Evolutionary conservation across 2,888 invertebrate species (phyloP).

Genomic region (Pterobdella sp.): DNA sequence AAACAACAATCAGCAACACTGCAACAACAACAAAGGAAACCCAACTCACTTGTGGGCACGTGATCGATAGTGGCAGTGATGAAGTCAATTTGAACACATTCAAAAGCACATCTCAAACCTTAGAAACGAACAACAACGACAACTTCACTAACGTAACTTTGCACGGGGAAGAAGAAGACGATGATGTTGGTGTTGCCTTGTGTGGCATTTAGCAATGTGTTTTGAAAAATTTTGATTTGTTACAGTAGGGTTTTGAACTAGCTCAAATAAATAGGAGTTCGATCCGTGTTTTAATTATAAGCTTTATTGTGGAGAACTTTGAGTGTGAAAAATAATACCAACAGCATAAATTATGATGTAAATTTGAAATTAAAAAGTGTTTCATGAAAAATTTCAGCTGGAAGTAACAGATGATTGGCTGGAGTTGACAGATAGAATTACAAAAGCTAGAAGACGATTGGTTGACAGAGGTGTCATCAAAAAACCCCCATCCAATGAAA

Average conservation of each 20-base stretch:
- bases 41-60: slow-evolving; percentile 81
- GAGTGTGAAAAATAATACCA: no score
- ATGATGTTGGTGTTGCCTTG: not conserved
- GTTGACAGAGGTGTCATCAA: slow-evolving; percentile 74
- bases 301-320: no score
- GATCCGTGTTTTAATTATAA: no score
- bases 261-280: no score
- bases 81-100: slow-evolving; percentile 68
- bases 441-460: slow-evolving; percentile 60
- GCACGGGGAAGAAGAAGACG: not conserved
- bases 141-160: slow-evolving; percentile 81
- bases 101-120: not conserved
- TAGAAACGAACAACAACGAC: slow-evolving; percentile 33
- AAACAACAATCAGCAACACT: slow-evolving; percentile 55
- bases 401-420: slow-evolving; percentile 70
- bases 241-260: no score
- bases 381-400: no score
- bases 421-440: slow-evolving; percentile 75
- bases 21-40: slow-evolving; percentile 84
- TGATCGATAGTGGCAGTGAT: slow-evolving; percentile 82
- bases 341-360: no score
- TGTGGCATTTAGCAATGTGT: not conserved
- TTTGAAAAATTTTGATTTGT: no score
- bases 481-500: slow-evolving; percentile 69
- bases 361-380: no score